Conservation (phyloP, 1,140 invertebrate species). For the Pentalonia nigronervosa region DNA sequence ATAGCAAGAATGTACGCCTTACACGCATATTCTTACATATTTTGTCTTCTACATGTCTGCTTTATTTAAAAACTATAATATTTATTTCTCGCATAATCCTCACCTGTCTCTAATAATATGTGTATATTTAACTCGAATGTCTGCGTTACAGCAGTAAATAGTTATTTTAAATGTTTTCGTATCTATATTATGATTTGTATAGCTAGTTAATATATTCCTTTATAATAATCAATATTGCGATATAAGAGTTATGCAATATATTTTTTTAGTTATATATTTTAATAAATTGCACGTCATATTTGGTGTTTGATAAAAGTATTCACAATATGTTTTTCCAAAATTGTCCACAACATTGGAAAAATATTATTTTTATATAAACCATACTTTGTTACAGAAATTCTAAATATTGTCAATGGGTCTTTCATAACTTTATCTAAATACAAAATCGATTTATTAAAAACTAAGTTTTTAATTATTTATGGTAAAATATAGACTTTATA, state of each 20-base stretch:
- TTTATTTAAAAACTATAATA: neutral
- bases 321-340: neutral
- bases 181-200: neutral
- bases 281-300: no score
- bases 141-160: neutral
- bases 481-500: neutral
- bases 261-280: no score
- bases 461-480: neutral
- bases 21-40: neutral
- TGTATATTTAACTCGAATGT: neutral
- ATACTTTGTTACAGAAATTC: neutral
- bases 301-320: neutral
- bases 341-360: neutral
- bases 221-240: neutral
- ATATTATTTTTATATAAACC: neutral
- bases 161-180: no score
- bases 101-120: no score
- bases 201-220: neutral
- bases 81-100: neutral
- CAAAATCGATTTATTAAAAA: neutral
- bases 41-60: neutral
- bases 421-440: neutral
- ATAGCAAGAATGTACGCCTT: neutral
- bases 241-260: no score
- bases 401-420: neutral